phyloP scores from a whole-genome alignment of 1,140 invertebrate genomes.

The Cyphomyrmex costatus region DNA sequence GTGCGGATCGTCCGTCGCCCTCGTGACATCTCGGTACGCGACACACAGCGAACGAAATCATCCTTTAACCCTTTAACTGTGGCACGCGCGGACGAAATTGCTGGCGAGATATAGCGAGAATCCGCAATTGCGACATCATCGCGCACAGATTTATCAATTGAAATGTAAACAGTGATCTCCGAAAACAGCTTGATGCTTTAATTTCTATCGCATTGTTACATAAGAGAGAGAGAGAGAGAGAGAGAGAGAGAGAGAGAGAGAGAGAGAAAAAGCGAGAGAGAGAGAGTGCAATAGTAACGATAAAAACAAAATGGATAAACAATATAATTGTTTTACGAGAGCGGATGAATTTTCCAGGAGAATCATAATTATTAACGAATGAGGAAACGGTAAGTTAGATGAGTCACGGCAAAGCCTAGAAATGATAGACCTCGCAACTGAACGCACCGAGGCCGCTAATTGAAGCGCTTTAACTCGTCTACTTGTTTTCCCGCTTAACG shows the following conservation, averaged over 20 bases:
- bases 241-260: too few species aligned
- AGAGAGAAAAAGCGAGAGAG: too few species aligned
- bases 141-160: not conserved
- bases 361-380: conserved; percentile 30
- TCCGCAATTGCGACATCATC: not conserved
- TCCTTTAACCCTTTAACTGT: conserved; percentile 10
- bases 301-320: not conserved
- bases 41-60: conserved; percentile 21
- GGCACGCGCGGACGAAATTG: conserved; percentile 34
- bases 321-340: not conserved
- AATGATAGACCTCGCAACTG: conserved; percentile 46
- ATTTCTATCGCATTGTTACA: not conserved
- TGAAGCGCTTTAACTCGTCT: conserved; percentile 62
- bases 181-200: not conserved
- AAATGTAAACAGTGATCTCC: not conserved
- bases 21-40: conserved; percentile 12
- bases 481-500: conserved; percentile 59
- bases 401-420: conserved; percentile 56
- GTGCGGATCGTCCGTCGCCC: conserved; percentile 29
- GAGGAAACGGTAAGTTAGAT: conserved; percentile 45
- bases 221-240: not conserved
- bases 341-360: not conserved
- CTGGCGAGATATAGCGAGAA: not conserved
- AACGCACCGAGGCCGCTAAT: conserved; percentile 57
- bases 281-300: not conserved